Percentiles rank a stretch among this genome's conserved stretches.
phyloP scores from a whole-genome alignment of 2,888 invertebrate genomes.

The Leptinotarsa rubiginosa region DNA sequence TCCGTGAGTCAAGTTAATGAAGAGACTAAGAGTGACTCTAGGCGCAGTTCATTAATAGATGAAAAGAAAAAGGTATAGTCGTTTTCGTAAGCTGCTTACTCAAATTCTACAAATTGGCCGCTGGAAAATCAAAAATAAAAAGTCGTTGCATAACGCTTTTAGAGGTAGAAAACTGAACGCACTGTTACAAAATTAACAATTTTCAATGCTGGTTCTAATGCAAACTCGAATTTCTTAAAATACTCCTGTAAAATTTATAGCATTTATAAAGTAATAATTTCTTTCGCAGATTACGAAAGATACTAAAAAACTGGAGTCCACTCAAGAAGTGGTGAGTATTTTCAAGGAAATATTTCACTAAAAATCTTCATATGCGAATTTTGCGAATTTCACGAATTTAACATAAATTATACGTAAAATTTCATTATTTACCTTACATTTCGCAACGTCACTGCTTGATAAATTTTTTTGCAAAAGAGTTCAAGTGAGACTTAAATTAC shows the following conservation, averaged over 20 bases:
- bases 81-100: slow-evolving; percentile 12
- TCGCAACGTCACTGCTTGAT: too few species aligned
- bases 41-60: slow-evolving; percentile 66
- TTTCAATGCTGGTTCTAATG: too few species aligned
- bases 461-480: too few species aligned
- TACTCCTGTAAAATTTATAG: not conserved
- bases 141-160: too few species aligned
- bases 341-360: slow-evolving; percentile 2
- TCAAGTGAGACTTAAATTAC: not conserved
- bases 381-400: not conserved
- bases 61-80: slow-evolving; percentile 62
- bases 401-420: too few species aligned
- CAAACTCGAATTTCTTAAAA: not conserved
- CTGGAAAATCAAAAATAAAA: not conserved
- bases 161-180: too few species aligned
- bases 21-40: slow-evolving; percentile 67
- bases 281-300: slow-evolving; percentile 53
- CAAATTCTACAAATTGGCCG: not conserved
- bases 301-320: slow-evolving; percentile 58
- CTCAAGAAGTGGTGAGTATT: slow-evolving; percentile 61
- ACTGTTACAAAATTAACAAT: too few species aligned
- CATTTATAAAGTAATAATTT: slow-evolving; percentile 22
- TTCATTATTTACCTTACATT: too few species aligned
- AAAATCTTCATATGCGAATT: slow-evolving; percentile 6
- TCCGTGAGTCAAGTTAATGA: slow-evolving; percentile 65